A percentile compares a stretch with the other conserved stretches of the same genome.
phyloP scores from a whole-genome alignment of 2,888 invertebrate species.

The Biston betularia region DNA sequence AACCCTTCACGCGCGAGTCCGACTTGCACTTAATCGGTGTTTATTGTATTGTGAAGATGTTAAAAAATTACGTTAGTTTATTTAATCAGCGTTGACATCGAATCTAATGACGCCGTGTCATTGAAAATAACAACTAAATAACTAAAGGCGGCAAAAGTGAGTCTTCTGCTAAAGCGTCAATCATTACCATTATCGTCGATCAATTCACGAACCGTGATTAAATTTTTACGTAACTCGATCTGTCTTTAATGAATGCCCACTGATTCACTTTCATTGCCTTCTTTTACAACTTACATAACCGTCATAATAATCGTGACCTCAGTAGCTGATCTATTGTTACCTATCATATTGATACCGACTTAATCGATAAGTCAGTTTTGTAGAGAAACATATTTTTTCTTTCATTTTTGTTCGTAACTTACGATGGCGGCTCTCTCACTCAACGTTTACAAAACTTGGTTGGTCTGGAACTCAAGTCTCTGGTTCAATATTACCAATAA shows the following conservation, averaged over 20 bases:
- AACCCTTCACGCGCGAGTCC: no score
- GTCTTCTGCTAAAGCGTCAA: slow-evolving; percentile 18
- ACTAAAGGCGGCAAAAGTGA: not conserved
- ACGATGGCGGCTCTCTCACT: not conserved
- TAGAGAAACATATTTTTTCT: not conserved
- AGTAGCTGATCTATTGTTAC: slow-evolving; percentile 43
- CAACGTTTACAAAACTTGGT: not conserved
- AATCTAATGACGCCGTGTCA: slow-evolving; percentile 7
- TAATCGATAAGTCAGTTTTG: not conserved
- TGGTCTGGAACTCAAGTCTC: slow-evolving; percentile 24
- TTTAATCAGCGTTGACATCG: not conserved
- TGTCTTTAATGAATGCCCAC: slow-evolving; percentile 23
- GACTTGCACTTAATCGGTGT: no score
- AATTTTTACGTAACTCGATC: slow-evolving; percentile 27
- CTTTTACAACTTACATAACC: slow-evolving; percentile 31
- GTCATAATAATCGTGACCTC: slow-evolving; percentile 38
- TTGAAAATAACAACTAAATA: slow-evolving; percentile 16
- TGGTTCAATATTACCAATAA: slow-evolving; percentile 41
- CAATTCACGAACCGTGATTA: slow-evolving; percentile 21
- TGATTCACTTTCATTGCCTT: slow-evolving; percentile 31
- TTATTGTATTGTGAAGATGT: no score
- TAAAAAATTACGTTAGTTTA: no score
- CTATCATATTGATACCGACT: not conserved
- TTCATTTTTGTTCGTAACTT: not conserved
- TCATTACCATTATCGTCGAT: slow-evolving; percentile 18